These are phyloP conservation scores for Papio anubis DNA, from an alignment of 2,113 vertebrate genomes.

Conservation along the genomic window DNA sequence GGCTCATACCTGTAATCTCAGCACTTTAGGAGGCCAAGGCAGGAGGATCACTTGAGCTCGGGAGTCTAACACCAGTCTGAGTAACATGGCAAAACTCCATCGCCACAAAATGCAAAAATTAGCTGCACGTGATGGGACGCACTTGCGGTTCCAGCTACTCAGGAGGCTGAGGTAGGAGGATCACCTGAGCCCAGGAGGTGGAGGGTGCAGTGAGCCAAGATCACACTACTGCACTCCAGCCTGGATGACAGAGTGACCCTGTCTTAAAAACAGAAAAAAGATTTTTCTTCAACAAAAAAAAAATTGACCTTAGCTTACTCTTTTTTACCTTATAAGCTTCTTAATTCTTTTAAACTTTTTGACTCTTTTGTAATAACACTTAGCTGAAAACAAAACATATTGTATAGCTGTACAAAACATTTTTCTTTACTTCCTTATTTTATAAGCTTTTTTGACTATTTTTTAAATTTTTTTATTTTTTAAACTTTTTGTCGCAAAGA, in stretches of 20 bases:
- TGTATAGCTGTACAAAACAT: neutral
- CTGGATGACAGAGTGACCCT: neutral
- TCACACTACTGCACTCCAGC: neutral
- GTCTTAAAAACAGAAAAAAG: neutral
- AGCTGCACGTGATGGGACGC: neutral
- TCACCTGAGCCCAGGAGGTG: neutral
- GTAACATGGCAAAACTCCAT: neutral
- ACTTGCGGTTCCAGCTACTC: neutral
- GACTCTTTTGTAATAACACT: neutral
- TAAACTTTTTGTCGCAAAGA: neutral
- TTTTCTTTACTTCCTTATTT: neutral
- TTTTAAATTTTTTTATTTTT: neutral
- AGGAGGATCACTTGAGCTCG: neutral
- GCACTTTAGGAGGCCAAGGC: neutral
- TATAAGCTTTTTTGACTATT: neutral
- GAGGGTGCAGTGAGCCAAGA: neutral
- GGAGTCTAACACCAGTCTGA: neutral
- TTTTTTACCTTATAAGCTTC: neutral
- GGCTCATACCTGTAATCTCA: neutral
- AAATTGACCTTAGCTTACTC: neutral
- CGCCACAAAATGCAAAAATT: neutral
- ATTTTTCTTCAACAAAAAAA: neutral
- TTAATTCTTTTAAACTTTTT: neutral
- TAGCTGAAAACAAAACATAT: neutral
- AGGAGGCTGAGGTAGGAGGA: neutral